Conservation (phyloP, 1,140 invertebrate species). For the Berghia stephanieae region DNA sequence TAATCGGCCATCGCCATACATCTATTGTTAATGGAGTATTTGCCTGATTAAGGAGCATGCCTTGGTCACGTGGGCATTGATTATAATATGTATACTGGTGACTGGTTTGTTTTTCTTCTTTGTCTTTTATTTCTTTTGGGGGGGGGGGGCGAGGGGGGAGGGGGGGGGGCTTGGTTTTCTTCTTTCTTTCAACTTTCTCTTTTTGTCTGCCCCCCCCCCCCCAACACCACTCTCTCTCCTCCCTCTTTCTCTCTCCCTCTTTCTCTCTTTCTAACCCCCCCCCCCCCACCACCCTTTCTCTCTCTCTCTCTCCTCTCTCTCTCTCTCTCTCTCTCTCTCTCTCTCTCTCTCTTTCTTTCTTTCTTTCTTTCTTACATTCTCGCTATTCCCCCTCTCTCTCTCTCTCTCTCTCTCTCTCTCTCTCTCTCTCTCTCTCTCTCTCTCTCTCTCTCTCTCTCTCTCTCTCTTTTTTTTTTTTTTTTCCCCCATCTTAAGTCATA, state of each 20-base stretch:
- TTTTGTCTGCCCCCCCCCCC: background rate
- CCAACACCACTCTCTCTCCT: background rate
- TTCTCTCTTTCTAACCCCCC: no score
- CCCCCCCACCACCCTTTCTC: background rate
- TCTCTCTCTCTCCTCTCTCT: background rate
- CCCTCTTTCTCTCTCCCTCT: background rate
- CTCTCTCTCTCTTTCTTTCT: no score
- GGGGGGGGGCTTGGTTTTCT: no score
- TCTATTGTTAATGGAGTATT: no score
- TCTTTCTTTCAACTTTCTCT: background rate
- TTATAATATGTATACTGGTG: no score
- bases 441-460: conserved; percentile 11
- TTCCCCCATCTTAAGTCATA: background rate
- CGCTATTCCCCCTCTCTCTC: background rate
- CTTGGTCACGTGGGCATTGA: no score
- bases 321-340: background rate
- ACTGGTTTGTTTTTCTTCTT: no score
- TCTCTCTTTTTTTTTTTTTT: background rate
- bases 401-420: background rate
- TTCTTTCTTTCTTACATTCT: background rate
- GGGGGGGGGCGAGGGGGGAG: no score
- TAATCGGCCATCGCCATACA: no score
- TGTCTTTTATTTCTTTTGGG: no score
- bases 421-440: conserved; percentile 14
- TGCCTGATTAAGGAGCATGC: no score